Evolutionary conservation across 2,888 invertebrate species (phyloP), one percentile per base, ranked within the genome.

Genomic region (Diogma glabrata): DNA sequence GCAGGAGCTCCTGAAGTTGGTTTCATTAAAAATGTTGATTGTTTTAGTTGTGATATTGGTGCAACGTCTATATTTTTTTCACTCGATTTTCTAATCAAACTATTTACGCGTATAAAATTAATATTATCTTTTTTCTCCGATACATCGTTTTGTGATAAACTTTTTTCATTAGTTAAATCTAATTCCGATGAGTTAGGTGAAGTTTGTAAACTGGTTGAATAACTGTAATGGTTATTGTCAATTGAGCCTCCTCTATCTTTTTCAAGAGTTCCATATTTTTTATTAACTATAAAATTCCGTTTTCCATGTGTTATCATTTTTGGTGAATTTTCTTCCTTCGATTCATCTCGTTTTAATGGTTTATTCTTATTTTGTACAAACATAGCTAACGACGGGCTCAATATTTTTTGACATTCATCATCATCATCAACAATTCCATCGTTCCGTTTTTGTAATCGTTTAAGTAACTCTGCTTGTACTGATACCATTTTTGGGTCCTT

Each of bases 291-390:
- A 22, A 46, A 46, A 46, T 16, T 46, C 4, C 46, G 46, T 46
- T 24, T 24, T 1, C 10, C 46, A 16, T 46, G 46, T 16, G 14
- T 12, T 24, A 46, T 46, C 46, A 46, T 46, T 19, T 46, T 22
- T 1, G 23, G 23, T 1, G 46, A 22, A 17, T 24, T 24, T 14
- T 43, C 43, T 8, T 43, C 43, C 9, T 46, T 14, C 1, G 46
- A 22, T 10, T 46, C 46, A 16, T 46, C 46, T 24, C 46, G 46
- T 26, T 46, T 22, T 26, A 46, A 46, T 5, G 46, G 46, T 46
- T 46, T 46, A 3, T n/a, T 46, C 24, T 46, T 46, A 26, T 46
- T 46, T 26, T 46, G 46, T 9, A 46, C 46, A 26, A 46, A 46
- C 16, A 46, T 14, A 3, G 46, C 46, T 17, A 46, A 26, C 16